Base-by-base conservation (phyloP, 1,140 invertebrate genomes). In the Nomia melanderi region DNA sequence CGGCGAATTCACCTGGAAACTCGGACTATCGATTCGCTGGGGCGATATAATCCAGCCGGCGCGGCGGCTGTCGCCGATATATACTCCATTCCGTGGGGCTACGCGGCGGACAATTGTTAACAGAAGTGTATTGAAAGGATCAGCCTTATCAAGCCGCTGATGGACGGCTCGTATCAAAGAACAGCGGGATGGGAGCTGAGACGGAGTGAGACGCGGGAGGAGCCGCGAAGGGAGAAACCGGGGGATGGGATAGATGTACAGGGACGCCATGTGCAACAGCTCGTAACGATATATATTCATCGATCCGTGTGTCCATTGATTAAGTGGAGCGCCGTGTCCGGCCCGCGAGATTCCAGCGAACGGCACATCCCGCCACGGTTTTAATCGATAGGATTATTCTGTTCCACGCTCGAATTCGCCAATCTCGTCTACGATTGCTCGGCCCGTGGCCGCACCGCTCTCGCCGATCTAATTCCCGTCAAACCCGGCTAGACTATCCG, bases 71-170 rank as follows among this genome's bases (percentile, higher is more conserved):
- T 33, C 44, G 44, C n/a, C n/a, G 59, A 31, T 25, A 50, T 3
- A 8, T 36, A 36, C 3, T 39, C 60, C 50, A 29, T 36, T 75
- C 65, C 31, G 50, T 25, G 39, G 41, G 41, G 23, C 53, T 36
- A 23, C 33, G 39, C 20, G n/a, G n/a, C 36, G 27, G 54, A 67
- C 73, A 75, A 75, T 75, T 14, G 64, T 47, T 67, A 57, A 69
- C 73, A 59, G 73, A 75, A 75, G 64, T 56, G 53, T 56, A 75
- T 75, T 67, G 73, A 75, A 75, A 75, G 64, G 73, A 75, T 75
- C 63, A 59, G 53, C 11, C 64, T 66, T 75, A 75, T 75, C 73
- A 57, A 27, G 8, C 73, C 25, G 23, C 39, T 59, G 73, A 75
- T 67, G 66, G 73, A 75, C 73, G 73, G 66, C 41, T 59, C 64